Evolutionary conservation across 2,888 invertebrate genomes (phyloP).

Genomic region (Rotaria macrura): DNA sequence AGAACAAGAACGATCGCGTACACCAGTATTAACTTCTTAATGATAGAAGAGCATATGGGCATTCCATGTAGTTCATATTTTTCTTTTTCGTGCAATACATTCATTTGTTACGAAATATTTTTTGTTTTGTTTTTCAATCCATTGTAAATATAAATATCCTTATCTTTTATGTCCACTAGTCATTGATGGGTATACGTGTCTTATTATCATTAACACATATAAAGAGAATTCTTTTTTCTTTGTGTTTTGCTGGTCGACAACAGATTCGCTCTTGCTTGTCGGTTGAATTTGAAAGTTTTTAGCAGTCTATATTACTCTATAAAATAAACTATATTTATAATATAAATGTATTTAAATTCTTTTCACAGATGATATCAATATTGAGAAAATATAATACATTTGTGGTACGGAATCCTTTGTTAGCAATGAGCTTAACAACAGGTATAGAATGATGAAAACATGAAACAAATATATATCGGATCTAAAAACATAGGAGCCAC

Average conservation of each 20-base stretch:
- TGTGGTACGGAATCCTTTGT: background rate
- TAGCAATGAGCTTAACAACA: constrained; percentile 27
- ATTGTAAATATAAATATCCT: background rate
- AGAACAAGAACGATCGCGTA: background rate
- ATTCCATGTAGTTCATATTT: background rate
- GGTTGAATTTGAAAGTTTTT: background rate
- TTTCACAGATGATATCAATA: background rate
- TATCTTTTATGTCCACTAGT: background rate
- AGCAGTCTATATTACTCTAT: background rate
- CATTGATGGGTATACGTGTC: background rate
- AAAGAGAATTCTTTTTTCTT: background rate
- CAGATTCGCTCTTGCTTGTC: background rate
- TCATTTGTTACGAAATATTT: background rate
- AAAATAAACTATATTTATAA: background rate
- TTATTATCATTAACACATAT: background rate
- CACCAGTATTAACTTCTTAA: background rate
- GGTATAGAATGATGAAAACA: background rate
- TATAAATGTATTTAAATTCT: background rate
- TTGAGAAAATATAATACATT: constrained; percentile 24
- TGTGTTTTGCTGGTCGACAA: background rate
- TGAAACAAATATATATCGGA: background rate
- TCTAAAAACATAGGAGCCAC: background rate
- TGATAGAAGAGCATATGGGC: background rate
- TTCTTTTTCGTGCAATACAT: background rate
- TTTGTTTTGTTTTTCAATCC: background rate